Evolutionary conservation across 2,113 vertebrate genomes (phyloP).

Genomic region (Dipodomys stephensi): DNA sequence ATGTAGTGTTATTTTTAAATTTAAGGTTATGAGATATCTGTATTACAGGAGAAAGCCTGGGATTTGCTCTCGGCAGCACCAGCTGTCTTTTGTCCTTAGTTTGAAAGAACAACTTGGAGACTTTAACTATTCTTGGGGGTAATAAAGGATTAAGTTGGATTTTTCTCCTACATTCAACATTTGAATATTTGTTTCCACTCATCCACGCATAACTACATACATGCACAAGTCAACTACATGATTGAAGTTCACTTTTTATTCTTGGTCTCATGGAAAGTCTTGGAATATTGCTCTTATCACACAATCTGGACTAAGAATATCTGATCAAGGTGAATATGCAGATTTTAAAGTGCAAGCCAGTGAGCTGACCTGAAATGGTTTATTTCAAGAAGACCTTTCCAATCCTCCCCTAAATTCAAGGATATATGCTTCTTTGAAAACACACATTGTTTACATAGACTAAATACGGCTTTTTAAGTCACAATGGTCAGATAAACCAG

Average conservation of each 20-base stretch:
- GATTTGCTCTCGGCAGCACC: not conserved
- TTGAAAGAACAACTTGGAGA: not conserved
- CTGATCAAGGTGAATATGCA: not conserved
- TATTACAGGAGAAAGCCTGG: not conserved
- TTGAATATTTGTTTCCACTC: not conserved
- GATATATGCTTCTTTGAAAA: not conserved
- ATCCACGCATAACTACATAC: not conserved
- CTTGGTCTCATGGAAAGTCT: not conserved
- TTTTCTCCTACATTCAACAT: conserved; percentile 6
- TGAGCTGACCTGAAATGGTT: not conserved
- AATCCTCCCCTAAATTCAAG: not conserved
- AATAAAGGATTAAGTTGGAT: conserved; percentile 12
- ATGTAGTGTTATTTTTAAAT: conserved; percentile 30
- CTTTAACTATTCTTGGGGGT: not conserved
- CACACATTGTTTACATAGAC: not conserved
- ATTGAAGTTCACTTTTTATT: not conserved
- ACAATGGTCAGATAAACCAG: not conserved
- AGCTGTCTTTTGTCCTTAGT: not conserved
- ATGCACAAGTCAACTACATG: not conserved
- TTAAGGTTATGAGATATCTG: not conserved
- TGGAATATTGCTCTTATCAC: conserved; percentile 5
- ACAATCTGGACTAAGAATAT: not conserved
- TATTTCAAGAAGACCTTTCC: not conserved
- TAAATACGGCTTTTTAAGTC: conserved; percentile 9
- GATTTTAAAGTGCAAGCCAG: not conserved